Evolutionary conservation across 2,113 vertebrate genomes (phyloP).

Genomic region (Enhydra lutris): DNA sequence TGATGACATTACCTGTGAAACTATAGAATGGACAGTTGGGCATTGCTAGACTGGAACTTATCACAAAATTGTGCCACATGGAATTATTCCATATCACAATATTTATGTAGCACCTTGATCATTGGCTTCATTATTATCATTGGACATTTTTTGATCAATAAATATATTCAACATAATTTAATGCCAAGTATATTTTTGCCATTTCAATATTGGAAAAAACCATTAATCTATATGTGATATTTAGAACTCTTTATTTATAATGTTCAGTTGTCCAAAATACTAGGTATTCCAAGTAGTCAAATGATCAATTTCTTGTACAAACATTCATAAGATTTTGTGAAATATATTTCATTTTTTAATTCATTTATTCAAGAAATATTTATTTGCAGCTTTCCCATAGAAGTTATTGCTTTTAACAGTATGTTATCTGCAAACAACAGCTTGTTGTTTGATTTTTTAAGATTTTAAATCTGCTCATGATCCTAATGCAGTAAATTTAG

Average conservation of each 20-base stretch:
- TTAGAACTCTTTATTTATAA: not conserved
- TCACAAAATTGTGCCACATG: not conserved
- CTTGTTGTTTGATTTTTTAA: not conserved
- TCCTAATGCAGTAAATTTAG: not conserved
- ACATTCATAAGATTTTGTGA: not conserved
- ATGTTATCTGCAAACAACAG: not conserved
- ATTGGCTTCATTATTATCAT: not conserved
- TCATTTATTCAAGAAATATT: not conserved
- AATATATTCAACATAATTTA: not conserved
- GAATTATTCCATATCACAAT: not conserved
- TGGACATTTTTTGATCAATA: not conserved
- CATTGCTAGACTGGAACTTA: not conserved
- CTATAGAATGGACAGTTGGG: not conserved
- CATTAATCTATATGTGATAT: not conserved
- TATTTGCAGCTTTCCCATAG: not conserved
- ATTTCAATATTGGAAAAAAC: not conserved
- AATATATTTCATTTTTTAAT: not conserved
- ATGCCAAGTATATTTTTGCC: not conserved
- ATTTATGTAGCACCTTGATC: not conserved
- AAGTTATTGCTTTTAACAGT: not conserved
- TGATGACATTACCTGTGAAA: not conserved
- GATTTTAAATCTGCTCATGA: not conserved
- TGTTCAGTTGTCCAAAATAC: not conserved
- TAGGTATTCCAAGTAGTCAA: not conserved
- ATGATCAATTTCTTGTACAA: not conserved